phyloP scores from a whole-genome alignment of 2,888 invertebrate species.

The Patella caerulea region DNA sequence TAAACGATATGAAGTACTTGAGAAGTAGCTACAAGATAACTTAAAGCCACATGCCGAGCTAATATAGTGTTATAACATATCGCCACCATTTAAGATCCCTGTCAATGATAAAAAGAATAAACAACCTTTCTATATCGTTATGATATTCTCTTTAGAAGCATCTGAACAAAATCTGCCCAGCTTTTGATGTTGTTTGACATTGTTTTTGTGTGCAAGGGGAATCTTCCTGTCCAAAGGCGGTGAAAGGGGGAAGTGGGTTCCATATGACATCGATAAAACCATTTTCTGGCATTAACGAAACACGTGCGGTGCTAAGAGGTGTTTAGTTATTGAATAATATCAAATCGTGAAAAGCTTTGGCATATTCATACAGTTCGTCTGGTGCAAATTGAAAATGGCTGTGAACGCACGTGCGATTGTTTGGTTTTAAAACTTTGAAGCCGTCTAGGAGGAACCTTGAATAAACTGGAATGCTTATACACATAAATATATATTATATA shows the following conservation, averaged over 20 bases:
- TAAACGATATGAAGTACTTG: too few relatives aligned
- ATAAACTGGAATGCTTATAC: too few relatives aligned
- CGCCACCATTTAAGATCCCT: not conserved
- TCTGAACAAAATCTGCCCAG: not conserved
- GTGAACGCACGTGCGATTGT: not conserved
- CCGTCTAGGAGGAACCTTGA: too few relatives aligned
- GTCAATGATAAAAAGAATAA: slow-evolving; percentile 6
- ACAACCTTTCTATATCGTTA: slow-evolving; percentile 8
- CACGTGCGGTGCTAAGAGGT: not conserved
- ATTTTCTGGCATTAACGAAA: not conserved
- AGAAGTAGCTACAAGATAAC: too few relatives aligned
- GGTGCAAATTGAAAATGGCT: not conserved
- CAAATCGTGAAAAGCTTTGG: not conserved
- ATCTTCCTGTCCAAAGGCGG: slow-evolving; percentile 8
- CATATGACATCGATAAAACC: not conserved
- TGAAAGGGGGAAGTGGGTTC: slow-evolving; percentile 7
- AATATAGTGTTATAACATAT: too few relatives aligned
- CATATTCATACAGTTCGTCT: not conserved
- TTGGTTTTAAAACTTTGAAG: not conserved
- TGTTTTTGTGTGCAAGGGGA: slow-evolving; percentile 8
- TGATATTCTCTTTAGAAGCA: slow-evolving; percentile 1
- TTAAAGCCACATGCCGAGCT: too few relatives aligned
- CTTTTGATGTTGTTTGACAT: not conserved
- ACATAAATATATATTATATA: too few relatives aligned
- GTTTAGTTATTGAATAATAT: slow-evolving; percentile 9